Conservation (phyloP, 2,797 vertebrate genomes). For the Argentina silus region DNA sequence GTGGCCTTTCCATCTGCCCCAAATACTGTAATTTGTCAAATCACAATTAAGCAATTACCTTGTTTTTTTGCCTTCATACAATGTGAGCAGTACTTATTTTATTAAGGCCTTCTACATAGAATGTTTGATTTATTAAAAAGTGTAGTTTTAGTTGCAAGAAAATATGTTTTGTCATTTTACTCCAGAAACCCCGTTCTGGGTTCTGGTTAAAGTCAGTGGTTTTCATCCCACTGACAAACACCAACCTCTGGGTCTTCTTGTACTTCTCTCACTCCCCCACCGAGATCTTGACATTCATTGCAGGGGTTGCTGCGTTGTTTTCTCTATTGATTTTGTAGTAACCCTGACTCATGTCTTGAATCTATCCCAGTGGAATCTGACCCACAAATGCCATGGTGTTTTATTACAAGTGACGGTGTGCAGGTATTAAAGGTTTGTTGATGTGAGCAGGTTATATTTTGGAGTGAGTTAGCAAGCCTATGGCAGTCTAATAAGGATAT, state of each 20-base stretch:
- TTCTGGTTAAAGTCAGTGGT: not conserved
- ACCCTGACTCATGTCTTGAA: not conserved
- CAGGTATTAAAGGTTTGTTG: not conserved
- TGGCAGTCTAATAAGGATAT: not conserved
- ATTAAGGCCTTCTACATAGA: too few relatives aligned
- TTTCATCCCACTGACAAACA: not conserved
- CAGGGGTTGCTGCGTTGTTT: not conserved
- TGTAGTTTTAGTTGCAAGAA: too few relatives aligned
- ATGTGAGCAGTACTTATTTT: too few relatives aligned
- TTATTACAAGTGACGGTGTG: not conserved
- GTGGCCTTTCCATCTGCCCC: conserved; percentile 19
- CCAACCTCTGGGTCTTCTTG: not conserved
- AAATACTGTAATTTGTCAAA: conserved; percentile 16
- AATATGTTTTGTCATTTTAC: not conserved
- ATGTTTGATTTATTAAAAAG: too few relatives aligned
- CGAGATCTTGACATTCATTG: not conserved
- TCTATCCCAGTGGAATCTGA: not conserved
- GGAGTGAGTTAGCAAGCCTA: not conserved
- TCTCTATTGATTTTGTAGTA: conserved; percentile 13
- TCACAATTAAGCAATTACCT: conserved; percentile 14
- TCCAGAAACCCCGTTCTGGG: too few relatives aligned
- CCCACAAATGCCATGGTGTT: not conserved
- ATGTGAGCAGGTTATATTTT: not conserved
- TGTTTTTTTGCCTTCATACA: not conserved
- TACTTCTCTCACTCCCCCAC: not conserved